Conservation (phyloP, 2,797 vertebrate species). For the Mastacembelus armatus region DNA sequence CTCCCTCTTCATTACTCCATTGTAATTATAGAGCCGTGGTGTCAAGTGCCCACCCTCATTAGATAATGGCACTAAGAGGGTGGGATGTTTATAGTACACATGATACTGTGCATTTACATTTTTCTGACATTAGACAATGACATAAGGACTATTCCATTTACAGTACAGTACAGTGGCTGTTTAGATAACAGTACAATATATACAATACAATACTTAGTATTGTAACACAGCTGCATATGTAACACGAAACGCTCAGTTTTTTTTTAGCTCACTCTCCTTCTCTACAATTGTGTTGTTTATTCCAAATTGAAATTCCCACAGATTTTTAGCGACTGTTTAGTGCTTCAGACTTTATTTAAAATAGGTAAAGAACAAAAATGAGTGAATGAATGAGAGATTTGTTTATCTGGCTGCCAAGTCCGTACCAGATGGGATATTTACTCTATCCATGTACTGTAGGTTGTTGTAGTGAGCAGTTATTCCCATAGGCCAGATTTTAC, state of each 20-base stretch:
- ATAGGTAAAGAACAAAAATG: too few species aligned
- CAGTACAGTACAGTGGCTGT: neutral
- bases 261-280: too few species aligned
- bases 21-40: constrained; percentile 42
- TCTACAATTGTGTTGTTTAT: too few species aligned
- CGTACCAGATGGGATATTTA: neutral
- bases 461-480: neutral
- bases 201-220: too few species aligned
- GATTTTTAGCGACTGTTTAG: too few species aligned
- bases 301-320: too few species aligned
- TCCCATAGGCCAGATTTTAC: constrained; percentile 2
- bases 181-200: neutral
- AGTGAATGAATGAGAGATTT: too few species aligned
- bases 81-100: constrained; percentile 40
- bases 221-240: too few species aligned
- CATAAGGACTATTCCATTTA: constrained; percentile 10
- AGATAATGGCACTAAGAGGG: constrained; percentile 66
- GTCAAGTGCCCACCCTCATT: constrained; percentile 63
- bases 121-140: constrained; percentile 27
- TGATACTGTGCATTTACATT: constrained; percentile 32
- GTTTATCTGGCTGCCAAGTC: too few species aligned
- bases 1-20: constrained; percentile 33
- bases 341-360: constrained; percentile 3
- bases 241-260: too few species aligned
- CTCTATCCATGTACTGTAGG: constrained; percentile 3